Evolutionary conservation across 2,113 vertebrate species (phyloP).

Genomic region (Anser brachyrhynchus): DNA sequence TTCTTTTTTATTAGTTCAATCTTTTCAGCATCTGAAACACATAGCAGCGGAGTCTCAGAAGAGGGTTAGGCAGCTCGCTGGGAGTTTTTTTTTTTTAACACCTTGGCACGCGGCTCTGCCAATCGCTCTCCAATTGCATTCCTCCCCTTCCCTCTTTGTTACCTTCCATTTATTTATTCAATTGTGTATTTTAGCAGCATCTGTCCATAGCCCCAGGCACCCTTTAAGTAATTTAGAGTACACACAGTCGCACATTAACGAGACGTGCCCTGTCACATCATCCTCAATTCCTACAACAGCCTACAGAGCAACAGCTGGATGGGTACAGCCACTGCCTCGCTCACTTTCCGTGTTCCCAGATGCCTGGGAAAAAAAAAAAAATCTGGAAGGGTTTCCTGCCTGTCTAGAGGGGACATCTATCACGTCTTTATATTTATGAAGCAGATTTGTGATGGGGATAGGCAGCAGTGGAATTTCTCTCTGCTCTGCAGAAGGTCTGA

Average conservation of each 20-base stretch:
- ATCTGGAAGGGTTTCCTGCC: neutral
- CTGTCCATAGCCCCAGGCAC: slow-evolving; percentile 47
- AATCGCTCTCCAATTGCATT: neutral
- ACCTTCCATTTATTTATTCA: slow-evolving; percentile 52
- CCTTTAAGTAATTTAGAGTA: slow-evolving; percentile 54
- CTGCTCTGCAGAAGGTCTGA: neutral
- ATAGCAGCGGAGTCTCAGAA: slow-evolving; percentile 59
- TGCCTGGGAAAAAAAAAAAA: neutral
- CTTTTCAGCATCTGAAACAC: slow-evolving; percentile 79
- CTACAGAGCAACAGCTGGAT: neutral
- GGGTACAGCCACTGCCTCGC: neutral
- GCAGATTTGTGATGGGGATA: neutral
- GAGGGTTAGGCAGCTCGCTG: slow-evolving; percentile 68
- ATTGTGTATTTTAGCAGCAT: slow-evolving; percentile 49
- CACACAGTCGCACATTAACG: neutral
- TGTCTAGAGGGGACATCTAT: neutral
- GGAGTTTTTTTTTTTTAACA: slow-evolving; percentile 41
- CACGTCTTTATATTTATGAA: accelerated
- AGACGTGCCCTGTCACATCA: neutral
- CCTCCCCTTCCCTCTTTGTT: neutral
- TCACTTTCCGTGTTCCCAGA: neutral
- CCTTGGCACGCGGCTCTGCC: slow-evolving; percentile 55
- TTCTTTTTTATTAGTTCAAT: slow-evolving; percentile 81
- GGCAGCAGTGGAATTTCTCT: neutral
- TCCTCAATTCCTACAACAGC: neutral